Percentiles rank a stretch among this genome's conserved stretches.
These are phyloP conservation scores for Euplexia lucipara DNA, from an alignment of 2,888 invertebrate species.

Conservation along the genomic window DNA sequence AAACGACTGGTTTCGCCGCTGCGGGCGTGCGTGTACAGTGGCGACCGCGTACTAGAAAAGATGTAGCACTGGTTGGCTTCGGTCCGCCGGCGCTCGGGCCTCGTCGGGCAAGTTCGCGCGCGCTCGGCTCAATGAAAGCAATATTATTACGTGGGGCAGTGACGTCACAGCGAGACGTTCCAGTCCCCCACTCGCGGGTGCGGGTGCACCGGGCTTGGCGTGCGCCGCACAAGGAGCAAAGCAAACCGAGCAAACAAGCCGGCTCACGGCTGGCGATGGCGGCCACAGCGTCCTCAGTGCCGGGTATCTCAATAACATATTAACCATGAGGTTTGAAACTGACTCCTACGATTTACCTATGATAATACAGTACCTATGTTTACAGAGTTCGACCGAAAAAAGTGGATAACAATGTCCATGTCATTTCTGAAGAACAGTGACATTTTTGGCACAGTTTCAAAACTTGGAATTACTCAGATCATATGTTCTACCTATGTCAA, in stretches of 20 bases:
- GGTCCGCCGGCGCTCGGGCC: constrained; percentile 77
- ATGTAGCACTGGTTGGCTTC: constrained; percentile 86
- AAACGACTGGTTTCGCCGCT: constrained; percentile 57
- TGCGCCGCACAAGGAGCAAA: constrained; percentile 16
- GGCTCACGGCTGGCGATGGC: not conserved
- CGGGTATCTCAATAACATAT: constrained; percentile 49
- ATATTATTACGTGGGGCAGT: constrained; percentile 74
- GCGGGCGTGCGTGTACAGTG: constrained; percentile 79
- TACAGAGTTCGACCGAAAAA: not conserved
- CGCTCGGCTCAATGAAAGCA: constrained; percentile 82
- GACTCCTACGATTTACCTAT: constrained; percentile 14
- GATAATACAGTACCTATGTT: too few species aligned
- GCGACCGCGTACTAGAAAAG: constrained; percentile 87
- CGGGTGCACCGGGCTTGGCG: constrained; percentile 65
- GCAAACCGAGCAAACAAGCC: constrained; percentile 27
- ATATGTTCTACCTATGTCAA: too few species aligned
- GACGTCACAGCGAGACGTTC: constrained; percentile 82
- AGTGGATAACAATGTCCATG: not conserved
- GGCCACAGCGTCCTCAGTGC: not conserved
- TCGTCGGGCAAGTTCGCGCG: constrained; percentile 77
- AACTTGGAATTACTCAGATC: constrained; percentile 19
- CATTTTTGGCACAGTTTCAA: constrained; percentile 55
- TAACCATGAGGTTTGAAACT: constrained; percentile 24
- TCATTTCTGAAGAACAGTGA: constrained; percentile 29
- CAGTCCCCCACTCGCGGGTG: constrained; percentile 63